Percentiles rank a stretch among this genome's conserved stretches.
Evolutionary conservation across 1,140 invertebrate genomes (phyloP).

Genomic region (Drusus annulatus): DNA sequence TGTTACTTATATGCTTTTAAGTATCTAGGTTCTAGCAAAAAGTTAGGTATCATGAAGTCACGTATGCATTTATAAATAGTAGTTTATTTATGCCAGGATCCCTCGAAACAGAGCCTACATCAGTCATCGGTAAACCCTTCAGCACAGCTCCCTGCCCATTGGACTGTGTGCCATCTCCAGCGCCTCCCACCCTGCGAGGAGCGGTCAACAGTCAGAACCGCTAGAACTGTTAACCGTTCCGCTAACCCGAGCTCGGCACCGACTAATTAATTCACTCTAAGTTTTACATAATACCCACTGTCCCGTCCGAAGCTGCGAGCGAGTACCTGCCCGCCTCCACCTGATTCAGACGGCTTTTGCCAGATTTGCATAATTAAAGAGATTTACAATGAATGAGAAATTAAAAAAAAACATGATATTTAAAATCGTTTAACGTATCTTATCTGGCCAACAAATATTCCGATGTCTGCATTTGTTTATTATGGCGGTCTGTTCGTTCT

Average conservation of each 20-base stretch:
- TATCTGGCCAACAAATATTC: neutral
- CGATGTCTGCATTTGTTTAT: neutral
- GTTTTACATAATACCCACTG: neutral
- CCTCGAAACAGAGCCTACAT: too few species aligned
- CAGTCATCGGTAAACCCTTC: too few species aligned
- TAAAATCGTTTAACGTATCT: neutral
- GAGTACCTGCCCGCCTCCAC: neutral
- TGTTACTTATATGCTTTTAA: too few species aligned
- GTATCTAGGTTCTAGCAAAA: too few species aligned
- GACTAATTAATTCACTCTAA: constrained; percentile 4
- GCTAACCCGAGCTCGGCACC: neutral
- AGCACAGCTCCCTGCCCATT: too few species aligned
- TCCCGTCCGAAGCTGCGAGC: neutral
- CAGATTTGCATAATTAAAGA: constrained; percentile 10
- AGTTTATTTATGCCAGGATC: too few species aligned
- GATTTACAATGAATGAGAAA: neutral
- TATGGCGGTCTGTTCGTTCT: neutral
- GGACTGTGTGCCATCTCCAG: too few species aligned
- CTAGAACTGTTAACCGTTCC: neutral
- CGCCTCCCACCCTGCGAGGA: neutral
- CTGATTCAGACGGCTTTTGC: neutral
- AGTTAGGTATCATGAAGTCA: too few species aligned
- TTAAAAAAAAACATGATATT: neutral
- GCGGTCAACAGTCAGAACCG: neutral
- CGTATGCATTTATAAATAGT: too few species aligned